Evolutionary conservation across 30 jellyfish, hydroid and myxozoan species (phyloP).

Genomic region (Aurelia aurita complex sp. Pacific): DNA sequence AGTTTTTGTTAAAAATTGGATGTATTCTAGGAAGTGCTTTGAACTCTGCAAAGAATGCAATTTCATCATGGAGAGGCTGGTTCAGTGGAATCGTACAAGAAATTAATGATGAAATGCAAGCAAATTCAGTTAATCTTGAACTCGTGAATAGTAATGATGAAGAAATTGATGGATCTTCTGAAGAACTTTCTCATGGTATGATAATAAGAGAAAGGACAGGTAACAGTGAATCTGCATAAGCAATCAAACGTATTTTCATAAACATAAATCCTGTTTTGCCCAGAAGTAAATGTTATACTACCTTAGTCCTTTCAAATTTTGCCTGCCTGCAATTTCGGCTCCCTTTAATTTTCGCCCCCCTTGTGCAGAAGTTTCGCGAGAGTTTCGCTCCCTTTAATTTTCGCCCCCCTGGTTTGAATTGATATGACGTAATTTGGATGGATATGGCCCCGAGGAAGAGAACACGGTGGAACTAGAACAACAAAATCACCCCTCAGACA

Average conservation of each 20-base stretch:
- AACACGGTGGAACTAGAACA: too few species aligned
- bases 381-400: too few species aligned
- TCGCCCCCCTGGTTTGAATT: too few species aligned
- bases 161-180: conserved; percentile 42
- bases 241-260: not conserved
- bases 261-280: not conserved
- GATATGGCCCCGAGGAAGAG: too few species aligned
- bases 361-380: too few species aligned
- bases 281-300: not conserved
- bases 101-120: conserved; percentile 77
- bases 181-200: conserved; percentile 71
- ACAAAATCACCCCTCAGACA: too few species aligned
- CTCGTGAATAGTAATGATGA: conserved; percentile 51
- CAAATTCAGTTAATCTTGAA: conserved; percentile 35
- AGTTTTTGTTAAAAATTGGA: too few species aligned
- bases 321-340: too few species aligned
- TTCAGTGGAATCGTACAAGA: conserved; percentile 85
- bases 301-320: too few species aligned
- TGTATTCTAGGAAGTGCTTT: conserved; percentile 71
- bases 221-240: not conserved
- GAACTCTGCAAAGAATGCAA: conserved; percentile 82
- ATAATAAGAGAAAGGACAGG: conserved; percentile 66
- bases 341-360: too few species aligned
- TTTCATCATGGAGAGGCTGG: conserved; percentile 89
- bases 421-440: too few species aligned